Evolutionary conservation across 2,113 vertebrate genomes (phyloP).

Genomic region (Silurus asotus): DNA sequence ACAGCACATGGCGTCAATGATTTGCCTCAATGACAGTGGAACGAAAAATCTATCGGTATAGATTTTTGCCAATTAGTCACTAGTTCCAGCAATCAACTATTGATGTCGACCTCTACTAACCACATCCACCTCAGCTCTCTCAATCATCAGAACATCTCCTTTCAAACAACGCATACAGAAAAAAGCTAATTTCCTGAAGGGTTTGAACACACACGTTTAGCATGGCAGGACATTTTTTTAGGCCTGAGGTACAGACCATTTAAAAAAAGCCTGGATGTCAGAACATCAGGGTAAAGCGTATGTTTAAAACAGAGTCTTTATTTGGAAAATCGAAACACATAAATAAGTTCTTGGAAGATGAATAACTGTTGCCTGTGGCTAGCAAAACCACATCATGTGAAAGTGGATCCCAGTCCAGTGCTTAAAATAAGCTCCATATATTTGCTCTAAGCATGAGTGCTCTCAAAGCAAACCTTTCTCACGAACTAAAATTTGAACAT

Average conservation of each 20-base stretch:
- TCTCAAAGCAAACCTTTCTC: conserved; percentile 12
- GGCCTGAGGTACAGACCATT: neutral
- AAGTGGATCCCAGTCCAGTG: neutral
- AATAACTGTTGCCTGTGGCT: conserved; percentile 18
- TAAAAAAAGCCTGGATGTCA: conserved; percentile 11
- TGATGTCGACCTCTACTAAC: neutral
- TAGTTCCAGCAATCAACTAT: neutral
- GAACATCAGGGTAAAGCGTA: neutral
- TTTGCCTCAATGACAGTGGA: too few relatives aligned
- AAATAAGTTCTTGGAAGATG: conserved; percentile 1
- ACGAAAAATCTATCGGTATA: too few relatives aligned
- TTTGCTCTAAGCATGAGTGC: conserved; percentile 10
- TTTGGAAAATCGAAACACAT: conserved; percentile 1
- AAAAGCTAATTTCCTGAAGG: neutral
- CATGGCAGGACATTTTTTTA: neutral
- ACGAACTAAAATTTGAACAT: neutral
- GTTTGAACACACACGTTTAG: conserved; percentile 18
- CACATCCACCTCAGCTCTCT: neutral
- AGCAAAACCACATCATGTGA: conserved; percentile 25
- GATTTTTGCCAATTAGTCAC: neutral
- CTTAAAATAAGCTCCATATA: conserved; percentile 27
- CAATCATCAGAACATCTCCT: neutral
- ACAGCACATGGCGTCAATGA: too few relatives aligned
- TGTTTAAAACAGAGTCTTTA: conserved; percentile 22
- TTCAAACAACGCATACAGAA: neutral